These are phyloP conservation scores for Chrysolina oricalcia DNA, from an alignment of 2,888 invertebrate species.

Conservation along the genomic window DNA sequence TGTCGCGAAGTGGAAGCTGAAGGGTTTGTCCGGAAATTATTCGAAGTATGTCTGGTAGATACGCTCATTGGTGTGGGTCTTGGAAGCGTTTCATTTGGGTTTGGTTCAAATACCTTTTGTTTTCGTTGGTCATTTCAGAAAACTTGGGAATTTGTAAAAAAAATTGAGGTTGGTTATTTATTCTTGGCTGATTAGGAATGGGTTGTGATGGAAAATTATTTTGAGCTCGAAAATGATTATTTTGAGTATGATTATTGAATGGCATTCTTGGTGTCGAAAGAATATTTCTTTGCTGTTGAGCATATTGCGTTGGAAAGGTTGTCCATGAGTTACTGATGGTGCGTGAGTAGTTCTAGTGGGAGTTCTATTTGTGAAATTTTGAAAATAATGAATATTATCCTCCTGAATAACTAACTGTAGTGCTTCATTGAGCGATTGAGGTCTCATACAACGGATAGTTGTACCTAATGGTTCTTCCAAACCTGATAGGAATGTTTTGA, in stretches of 20 bases:
- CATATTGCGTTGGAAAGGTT: neutral
- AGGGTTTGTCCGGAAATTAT: neutral
- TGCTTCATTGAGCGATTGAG: constrained; percentile 7
- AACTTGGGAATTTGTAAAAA: neutral
- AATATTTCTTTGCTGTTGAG: neutral
- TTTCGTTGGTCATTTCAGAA: neutral
- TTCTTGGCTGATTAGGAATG: neutral
- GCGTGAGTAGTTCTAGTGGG: neutral
- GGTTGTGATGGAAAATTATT: constrained; percentile 7
- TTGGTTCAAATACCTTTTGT: constrained; percentile 25
- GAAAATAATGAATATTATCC: constrained; percentile 33
- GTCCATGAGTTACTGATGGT: neutral
- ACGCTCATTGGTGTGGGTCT: constrained; percentile 8
- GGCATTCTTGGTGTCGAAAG: neutral
- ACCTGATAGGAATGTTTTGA: constrained; percentile 37
- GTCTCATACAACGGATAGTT: constrained; percentile 35
- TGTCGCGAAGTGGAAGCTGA: neutral
- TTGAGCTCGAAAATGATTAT: neutral
- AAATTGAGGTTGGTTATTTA: neutral
- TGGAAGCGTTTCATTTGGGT: constrained; percentile 16
- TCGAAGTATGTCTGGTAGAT: neutral
- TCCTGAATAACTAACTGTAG: constrained; percentile 32
- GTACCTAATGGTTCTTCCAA: constrained; percentile 30
- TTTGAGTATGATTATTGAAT: constrained; percentile 11
- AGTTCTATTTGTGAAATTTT: constrained; percentile 22